Evolutionary conservation across 2,113 vertebrate species (phyloP).

Genomic region (Datnioides undecimradiatus): DNA sequence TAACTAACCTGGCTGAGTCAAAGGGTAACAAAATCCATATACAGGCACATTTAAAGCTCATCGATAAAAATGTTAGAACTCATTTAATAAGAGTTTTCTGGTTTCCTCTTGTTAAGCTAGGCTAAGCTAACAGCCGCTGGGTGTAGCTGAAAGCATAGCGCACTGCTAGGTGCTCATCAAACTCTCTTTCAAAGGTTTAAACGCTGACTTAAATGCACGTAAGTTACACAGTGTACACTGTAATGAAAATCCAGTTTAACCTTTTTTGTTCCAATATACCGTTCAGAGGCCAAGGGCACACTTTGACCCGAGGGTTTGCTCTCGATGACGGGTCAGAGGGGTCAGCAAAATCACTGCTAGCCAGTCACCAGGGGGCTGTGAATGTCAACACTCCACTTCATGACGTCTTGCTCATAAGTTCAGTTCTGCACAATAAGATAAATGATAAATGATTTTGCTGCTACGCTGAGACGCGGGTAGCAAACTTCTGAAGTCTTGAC

Average conservation of each 20-base stretch:
- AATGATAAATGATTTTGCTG: not conserved
- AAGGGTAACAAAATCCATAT: not conserved
- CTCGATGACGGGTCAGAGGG: not conserved
- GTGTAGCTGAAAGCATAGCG: not conserved
- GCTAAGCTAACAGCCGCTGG: not conserved
- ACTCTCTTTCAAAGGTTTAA: not conserved
- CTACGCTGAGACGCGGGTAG: not conserved
- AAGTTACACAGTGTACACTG: not conserved
- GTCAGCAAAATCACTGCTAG: not conserved
- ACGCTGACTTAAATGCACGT: not conserved
- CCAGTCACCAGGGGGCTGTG: not conserved
- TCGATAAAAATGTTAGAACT: not conserved
- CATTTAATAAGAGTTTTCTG: not conserved
- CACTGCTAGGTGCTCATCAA: not conserved
- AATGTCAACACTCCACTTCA: slow-evolving; percentile 36
- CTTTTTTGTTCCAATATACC: not conserved
- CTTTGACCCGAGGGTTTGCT: not conserved
- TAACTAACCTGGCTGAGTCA: not conserved
- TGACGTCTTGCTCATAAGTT: not conserved
- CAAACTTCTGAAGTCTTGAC: not conserved
- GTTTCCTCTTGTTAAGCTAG: not conserved
- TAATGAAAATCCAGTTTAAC: not conserved
- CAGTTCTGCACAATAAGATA: too few relatives aligned
- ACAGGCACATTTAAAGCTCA: not conserved
- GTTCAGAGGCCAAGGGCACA: not conserved